Conservation (phyloP, 1,140 invertebrate genomes). For the Asbolus verrucosus region DNA sequence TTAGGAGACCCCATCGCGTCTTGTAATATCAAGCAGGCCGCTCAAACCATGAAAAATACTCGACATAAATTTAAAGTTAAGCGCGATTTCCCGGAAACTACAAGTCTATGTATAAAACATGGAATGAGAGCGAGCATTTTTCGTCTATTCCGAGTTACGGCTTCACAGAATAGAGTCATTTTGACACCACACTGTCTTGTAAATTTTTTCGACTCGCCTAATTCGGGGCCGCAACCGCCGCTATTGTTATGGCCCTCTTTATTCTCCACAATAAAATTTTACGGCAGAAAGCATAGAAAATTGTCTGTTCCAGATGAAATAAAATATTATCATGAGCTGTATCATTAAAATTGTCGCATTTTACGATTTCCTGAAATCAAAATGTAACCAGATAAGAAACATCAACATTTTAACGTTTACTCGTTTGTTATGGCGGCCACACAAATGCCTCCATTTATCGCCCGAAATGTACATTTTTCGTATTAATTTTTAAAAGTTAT, state of each 20-base stretch:
- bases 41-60: constrained; percentile 60
- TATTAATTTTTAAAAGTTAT: background rate
- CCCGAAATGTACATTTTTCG: constrained; percentile 9
- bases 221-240: constrained; percentile 18
- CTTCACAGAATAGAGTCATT: constrained; percentile 11
- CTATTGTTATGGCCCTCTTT: constrained; percentile 25
- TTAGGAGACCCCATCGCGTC: constrained; percentile 55
- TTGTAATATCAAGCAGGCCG: constrained; percentile 57
- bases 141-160: constrained; percentile 12
- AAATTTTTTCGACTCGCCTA: constrained; percentile 13
- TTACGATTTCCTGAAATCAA: constrained; percentile 30
- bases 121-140: constrained; percentile 30
- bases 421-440: no score
- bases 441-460: background rate
- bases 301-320: constrained; percentile 22
- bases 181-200: constrained; percentile 29
- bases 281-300: constrained; percentile 33
- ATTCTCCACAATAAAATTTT: constrained; percentile 30
- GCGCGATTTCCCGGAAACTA: constrained; percentile 58
- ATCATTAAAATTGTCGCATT: constrained; percentile 35
- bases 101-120: constrained; percentile 44
- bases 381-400: constrained; percentile 13
- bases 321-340: constrained; percentile 25
- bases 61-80: constrained; percentile 58
- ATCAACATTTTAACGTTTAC: no score